Base-by-base conservation (phyloP, 2,888 invertebrate genomes). In the Chymomyza fuscimana region DNA sequence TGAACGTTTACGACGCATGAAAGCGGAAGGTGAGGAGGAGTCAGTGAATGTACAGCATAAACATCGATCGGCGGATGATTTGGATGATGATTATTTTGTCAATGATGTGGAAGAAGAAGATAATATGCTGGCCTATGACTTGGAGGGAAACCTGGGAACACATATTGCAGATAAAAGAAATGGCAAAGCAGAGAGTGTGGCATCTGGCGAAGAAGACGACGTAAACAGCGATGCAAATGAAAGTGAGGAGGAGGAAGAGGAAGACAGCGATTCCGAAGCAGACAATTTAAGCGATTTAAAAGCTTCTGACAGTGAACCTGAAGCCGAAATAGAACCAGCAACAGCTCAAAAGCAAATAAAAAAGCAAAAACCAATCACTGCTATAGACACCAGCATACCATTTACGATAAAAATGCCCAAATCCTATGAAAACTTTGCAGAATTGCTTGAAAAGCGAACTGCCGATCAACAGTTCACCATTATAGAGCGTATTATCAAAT, bases 21-120 rank as follows among this genome's bases (percentile, higher is more conserved):
- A 93, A 75, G 96, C 95, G 7, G 91, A 91, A 9, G 92, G 93
- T 6, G 93, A 93, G 6, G 92, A 92, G 70, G 82, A 92, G 72
- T 89, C 91, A 59, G 88, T 91, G 52, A 69, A 56, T 32, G 79
- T 83, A 9, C 86, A 89, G 69, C 88, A 89, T 6, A 94, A 94
- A 80, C 96, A 97, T 89, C 93, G 94, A 69, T 95, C 95, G 72
- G 97, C 97, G 0, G 98, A 98, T 92, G 97, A 97, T 90, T 93
- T 98, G 69, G 97, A 97, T 81, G 97, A 97, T 91, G 95, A 95
- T 90, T 95, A 96, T 86, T 93, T 94, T 52, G 90, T 65, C 19
- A 94, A 85, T 25, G 83, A 74, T 5, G 88, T 88, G 1, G 91
- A 90, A 10, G 86, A 85, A 29, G 89, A 86, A 4, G 85, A 77